phyloP scores from a whole-genome alignment of 2,113 vertebrate genomes.

The Melanerpes formicivorus region DNA sequence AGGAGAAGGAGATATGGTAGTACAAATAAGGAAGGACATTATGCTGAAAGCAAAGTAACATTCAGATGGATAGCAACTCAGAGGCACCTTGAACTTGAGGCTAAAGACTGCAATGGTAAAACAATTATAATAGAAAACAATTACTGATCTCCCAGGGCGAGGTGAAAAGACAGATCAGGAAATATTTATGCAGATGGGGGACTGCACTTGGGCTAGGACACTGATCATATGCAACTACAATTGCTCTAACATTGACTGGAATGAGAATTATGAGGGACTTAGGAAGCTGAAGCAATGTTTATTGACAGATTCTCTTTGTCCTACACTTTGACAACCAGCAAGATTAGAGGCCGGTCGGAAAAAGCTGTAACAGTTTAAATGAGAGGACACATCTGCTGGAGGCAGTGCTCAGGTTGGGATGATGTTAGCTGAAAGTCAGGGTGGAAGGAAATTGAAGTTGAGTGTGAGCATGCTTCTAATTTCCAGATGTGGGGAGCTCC shows the following conservation, averaged over 20 bases:
- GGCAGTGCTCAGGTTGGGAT: background rate
- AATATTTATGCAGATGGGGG: constrained; percentile 37
- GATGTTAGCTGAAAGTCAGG: background rate
- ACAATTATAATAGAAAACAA: constrained; percentile 28
- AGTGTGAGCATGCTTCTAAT: background rate
- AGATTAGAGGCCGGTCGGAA: background rate
- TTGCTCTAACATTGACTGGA: constrained; percentile 43
- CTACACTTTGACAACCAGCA: background rate
- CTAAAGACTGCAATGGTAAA: constrained; percentile 42
- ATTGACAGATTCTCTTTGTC: background rate
- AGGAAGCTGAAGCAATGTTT: constrained; percentile 9
- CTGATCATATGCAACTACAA: constrained; percentile 32
- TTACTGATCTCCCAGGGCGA: constrained; percentile 47
- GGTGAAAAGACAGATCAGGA: constrained; percentile 31
- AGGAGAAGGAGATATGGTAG: constrained; percentile 2
- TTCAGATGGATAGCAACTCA: background rate
- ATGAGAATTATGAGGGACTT: constrained; percentile 38
- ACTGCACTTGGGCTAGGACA: constrained; percentile 18
- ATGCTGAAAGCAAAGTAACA: constrained; percentile 1
- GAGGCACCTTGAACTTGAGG: constrained; percentile 37
- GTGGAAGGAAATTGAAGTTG: background rate
- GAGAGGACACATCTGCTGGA: background rate
- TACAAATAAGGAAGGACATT: constrained; percentile 17
- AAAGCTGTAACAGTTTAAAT: background rate
- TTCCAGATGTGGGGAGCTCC: background rate